Base-by-base conservation (phyloP, 2,797 vertebrate genomes). In the Falco cherrug region DNA sequence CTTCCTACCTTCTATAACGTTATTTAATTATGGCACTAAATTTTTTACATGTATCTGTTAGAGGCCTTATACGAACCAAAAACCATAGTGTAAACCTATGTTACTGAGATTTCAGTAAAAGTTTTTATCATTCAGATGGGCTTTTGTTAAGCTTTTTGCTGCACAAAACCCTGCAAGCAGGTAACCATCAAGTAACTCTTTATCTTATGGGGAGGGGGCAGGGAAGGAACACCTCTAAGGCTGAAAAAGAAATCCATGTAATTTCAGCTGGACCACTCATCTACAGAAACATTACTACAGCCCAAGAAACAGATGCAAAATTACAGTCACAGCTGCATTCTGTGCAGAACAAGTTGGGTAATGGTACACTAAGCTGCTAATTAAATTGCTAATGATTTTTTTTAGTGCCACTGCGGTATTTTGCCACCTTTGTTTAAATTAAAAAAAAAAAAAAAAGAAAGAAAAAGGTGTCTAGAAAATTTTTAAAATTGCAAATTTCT, bases 271-370 rank as follows among this genome's bases (percentile, higher is more conserved):
- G 96, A 97, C 97, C 95, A 73, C 93, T 97, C 56, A 28, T 60
- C 89, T 94, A 96, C 94, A 95, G 91, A 97, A 97, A 96, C 9
- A 9, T 56, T 89, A 81, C 88, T 85, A 73, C 92, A 97, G 97
- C 97, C 94, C 96, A 93, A 96, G 96, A 98, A 98, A 95, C 97
- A 98, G 98, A 97, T 98, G 98, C 96, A 98, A 89, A 98, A 98
- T 98, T 94, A 97, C 93, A 98, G 97, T 90, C 98, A 96, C 98
- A 98, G 98, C 98, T 98, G 98, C 97, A 98, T 97, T 93, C 95
- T 88, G 95, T 93, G 95, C 90, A 97, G 94, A 97, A 97, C 98
- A 98, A 97, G 96, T 96, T 97, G 97, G 96, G 87, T 98, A 98
- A 98, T 97, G 97, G 97, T 88, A 95, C 90, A 93, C 93, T 96